Evolutionary conservation across 1,140 invertebrate species (phyloP).

Genomic region (Drosophila funebris): DNA sequence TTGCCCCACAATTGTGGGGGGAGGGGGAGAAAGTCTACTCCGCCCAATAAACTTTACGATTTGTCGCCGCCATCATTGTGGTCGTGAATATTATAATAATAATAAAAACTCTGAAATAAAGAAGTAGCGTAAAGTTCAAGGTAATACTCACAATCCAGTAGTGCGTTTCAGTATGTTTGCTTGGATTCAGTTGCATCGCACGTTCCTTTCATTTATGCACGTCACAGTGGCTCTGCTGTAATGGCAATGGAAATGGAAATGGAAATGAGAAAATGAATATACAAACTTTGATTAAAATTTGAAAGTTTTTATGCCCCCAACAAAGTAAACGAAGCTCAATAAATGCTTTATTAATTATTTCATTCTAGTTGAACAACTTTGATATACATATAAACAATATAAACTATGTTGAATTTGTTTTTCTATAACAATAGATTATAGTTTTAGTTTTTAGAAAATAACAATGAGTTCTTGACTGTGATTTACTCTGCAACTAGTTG

Average conservation of each 20-base stretch:
- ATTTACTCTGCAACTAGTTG: too few species aligned
- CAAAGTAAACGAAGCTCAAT: background rate
- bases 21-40: background rate
- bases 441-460: too few species aligned
- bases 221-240: conserved; percentile 69
- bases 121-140: conserved; percentile 57
- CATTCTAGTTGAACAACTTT: too few species aligned
- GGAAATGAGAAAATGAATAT: background rate
- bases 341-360: too few species aligned
- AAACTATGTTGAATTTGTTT: too few species aligned
- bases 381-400: too few species aligned
- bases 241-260: conserved; percentile 19
- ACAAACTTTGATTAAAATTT: conserved; percentile 19
- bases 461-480: too few species aligned
- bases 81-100: conserved; percentile 40
- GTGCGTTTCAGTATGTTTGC: conserved; percentile 81
- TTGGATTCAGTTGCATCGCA: conserved; percentile 83
- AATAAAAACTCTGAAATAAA: conserved; percentile 4
- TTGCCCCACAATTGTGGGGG: conserved; percentile 54
- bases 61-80: conserved; percentile 27
- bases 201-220: conserved; percentile 76
- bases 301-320: conserved; percentile 3
- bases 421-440: too few species aligned
- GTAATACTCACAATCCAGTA: conserved; percentile 83
- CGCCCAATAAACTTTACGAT: conserved; percentile 5